Evolutionary conservation across 2,113 vertebrate species (phyloP), one percentile per base, ranked within the genome.

Genomic region (Prolemur simus): DNA sequence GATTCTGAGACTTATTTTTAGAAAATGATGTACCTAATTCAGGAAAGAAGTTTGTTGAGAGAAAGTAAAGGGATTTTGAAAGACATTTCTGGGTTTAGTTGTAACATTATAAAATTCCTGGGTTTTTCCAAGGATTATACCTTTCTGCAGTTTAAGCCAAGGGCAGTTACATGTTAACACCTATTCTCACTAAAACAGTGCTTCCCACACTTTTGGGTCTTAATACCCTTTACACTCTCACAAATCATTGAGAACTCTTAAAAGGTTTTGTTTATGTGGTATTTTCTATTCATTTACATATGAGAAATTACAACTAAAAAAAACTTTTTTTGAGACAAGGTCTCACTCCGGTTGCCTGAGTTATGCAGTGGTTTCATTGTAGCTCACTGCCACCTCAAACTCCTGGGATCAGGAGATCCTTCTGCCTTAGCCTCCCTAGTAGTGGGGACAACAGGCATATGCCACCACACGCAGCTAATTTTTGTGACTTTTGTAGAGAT

Each of bases 51-150:
- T 89, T 87, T 73, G 7, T 90, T 76, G 42, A 86, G 63, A 71
- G 58, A 93, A 42, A 89, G 9, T 63, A 56, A 84, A 49, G 64
- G 42, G 21, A 90, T 87, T 96, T 95, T 97, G 86, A 93, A 92
- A 95, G 39, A 71, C 14, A 71, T 42, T 81, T 86, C 47, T 93
- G 37, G 29, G 49, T 92, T 82, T 94, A 87, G 45, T 58, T 89
- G n/a, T 69, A 86, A 86, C 52, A 21, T 86, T 49, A n/a, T 86
- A n/a, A 71, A 92, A 64, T 32, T 77, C 13, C 49, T 13, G 39
- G 2, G 21, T 87, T 66, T 21, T 52, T n/a, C 10, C n/a, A 71
- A 56, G 54, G 37, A 71, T 66, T 94, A n/a, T 77, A n/a, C 34
- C 17, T 47, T 92, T 83, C 69, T 87, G 25, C 52, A 87, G 52